Percentiles rank a stretch among this genome's conserved stretches.
phyloP scores from a whole-genome alignment of 2,888 invertebrate species.

The Bibio marci region DNA sequence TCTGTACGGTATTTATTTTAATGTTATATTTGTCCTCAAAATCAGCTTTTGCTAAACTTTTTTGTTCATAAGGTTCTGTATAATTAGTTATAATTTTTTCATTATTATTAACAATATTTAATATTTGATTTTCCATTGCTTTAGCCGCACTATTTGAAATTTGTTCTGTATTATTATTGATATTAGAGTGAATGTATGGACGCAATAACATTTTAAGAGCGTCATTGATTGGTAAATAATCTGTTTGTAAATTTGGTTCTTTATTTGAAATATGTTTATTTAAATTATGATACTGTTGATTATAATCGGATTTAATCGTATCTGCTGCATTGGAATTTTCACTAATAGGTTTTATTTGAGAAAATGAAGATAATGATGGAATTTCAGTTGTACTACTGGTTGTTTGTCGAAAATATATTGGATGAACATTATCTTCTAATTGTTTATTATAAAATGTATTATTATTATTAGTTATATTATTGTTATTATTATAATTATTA shows the following conservation, averaged over 20 bases:
- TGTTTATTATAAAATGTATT: too few relatives aligned
- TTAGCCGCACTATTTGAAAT: not conserved
- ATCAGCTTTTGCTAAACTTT: conserved; percentile 1
- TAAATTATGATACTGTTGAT: too few relatives aligned
- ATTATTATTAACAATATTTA: not conserved
- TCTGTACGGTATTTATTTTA: not conserved
- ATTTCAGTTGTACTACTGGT: not conserved
- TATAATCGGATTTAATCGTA: too few relatives aligned
- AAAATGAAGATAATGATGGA: too few relatives aligned
- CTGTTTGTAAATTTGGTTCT: not conserved
- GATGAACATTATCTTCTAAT: too few relatives aligned
- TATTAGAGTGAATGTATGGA: conserved; percentile 19
- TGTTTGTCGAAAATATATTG: not conserved
- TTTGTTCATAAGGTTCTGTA: not conserved
- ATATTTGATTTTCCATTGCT: not conserved
- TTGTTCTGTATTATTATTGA: not conserved
- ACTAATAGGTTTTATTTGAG: not conserved
- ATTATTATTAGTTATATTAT: not conserved
- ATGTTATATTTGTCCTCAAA: not conserved
- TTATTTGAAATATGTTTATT: too few relatives aligned
- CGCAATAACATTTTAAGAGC: conserved; percentile 21
- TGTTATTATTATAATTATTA: not conserved
- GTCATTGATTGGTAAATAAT: conserved; percentile 16
- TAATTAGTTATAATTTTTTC: not conserved
- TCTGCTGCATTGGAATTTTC: too few relatives aligned